A percentile compares a stretch with the other conserved stretches of the same genome.
Evolutionary conservation across 2,113 vertebrate genomes (phyloP).

Genomic region (Pseudonaja textilis): DNA sequence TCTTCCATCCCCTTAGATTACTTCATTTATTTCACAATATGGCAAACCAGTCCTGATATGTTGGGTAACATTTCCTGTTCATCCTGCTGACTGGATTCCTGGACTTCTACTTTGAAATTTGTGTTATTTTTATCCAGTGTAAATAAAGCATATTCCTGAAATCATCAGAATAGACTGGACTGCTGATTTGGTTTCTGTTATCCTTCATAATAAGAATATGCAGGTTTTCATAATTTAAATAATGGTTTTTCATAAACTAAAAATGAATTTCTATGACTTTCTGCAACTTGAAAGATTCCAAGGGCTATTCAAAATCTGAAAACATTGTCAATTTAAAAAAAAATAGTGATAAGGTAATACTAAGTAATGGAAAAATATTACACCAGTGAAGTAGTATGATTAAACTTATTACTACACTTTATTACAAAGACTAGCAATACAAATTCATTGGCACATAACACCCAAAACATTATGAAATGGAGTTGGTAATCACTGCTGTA

Average conservation of each 20-base stretch:
- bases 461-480: neutral
- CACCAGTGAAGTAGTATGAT: neutral
- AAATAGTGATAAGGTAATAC: neutral
- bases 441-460: neutral
- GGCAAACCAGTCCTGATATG: neutral
- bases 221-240: neutral
- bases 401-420: neutral
- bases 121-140: neutral
- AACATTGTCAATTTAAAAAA: neutral
- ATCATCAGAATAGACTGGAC: neutral
- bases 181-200: neutral
- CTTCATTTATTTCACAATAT: neutral
- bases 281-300: neutral
- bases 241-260: neutral
- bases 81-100: neutral
- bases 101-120: neutral
- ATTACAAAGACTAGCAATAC: neutral
- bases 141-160: neutral
- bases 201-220: neutral
- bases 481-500: neutral
- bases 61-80: neutral
- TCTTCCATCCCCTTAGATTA: neutral
- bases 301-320: neutral
- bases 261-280: neutral
- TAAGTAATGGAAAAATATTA: neutral